Evolutionary conservation across 30 jellyfish, hydroid and myxozoan species (phyloP), one percentile per base, ranked within the genome.

Genomic region (Pseudorhiza aurosa): DNA sequence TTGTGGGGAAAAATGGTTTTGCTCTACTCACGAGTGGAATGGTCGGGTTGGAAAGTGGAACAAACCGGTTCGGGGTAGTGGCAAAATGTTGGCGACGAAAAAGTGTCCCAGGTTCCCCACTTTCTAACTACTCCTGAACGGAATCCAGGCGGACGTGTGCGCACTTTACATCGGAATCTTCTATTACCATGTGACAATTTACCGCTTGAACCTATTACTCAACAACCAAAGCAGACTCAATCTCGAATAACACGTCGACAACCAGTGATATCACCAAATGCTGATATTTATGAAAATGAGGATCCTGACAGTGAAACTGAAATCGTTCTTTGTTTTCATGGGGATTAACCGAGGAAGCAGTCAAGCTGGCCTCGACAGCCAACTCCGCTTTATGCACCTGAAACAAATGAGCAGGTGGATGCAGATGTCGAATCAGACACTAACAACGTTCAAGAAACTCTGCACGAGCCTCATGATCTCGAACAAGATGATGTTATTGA

Each of bases 131-230:
- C n/a, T 29, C 26, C 78, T 11, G 88, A 76, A 59, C 63, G 70
- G 31, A n/a, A 36, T 46, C 75, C 78, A 12, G 21, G 30, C n/a
- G 53, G 65, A 29, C 50, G 43, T 33, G 18, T 35, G 28, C 58
- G 88, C 47, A 57, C 43, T 25, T n/a, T 76, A 18, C 88, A 76
- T 32, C 65, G 88, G 43, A 53, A 75, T 28, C 53, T 75, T 14
- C 12, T 75, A n/a, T 19, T 75, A 30, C 88, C 88, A 21, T 58
- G 78, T 58, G 80, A 60, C 55, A 69, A 57, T 10, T 32, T 73
- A 40, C 75, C 87, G 17, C 2, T 49, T 33, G 75, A 50, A 19
- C 27, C 78, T 24, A 42, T 42, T 17, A 6, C 71, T 22, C 71
- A 24, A 7, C 71, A 15, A 11, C 40, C 27, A 11, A 28, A 57